Conservation (phyloP, 1,140 invertebrate genomes). For the Drosophila arizonae region DNA sequence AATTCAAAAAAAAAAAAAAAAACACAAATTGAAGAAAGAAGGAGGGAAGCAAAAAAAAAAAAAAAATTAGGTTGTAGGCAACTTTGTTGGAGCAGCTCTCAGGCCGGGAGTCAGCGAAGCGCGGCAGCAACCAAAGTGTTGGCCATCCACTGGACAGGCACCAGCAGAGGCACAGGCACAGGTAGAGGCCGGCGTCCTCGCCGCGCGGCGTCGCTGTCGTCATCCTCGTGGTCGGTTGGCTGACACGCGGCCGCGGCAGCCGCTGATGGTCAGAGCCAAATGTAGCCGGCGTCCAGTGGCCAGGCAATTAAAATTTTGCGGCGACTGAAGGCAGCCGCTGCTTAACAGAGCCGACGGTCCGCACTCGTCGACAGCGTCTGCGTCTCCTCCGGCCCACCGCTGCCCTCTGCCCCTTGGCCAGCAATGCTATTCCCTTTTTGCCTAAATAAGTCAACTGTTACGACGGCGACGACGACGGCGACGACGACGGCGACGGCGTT, state of each 20-base stretch:
- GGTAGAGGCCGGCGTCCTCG: too few relatives aligned
- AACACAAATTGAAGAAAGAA: not conserved
- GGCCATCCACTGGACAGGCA: slow-evolving; percentile 20
- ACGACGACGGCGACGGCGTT: slow-evolving; percentile 44
- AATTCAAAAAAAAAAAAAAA: slow-evolving; percentile 7
- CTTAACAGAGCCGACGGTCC: slow-evolving; percentile 26
- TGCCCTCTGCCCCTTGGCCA: not conserved
- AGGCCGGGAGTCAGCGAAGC: slow-evolving; percentile 50
- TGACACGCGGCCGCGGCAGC: slow-evolving; percentile 27
- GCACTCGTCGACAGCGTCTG: slow-evolving; percentile 2
- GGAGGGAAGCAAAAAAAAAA: slow-evolving; percentile 12
- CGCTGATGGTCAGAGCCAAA: slow-evolving; percentile 49
- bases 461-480: slow-evolving; percentile 30
- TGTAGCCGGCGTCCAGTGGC: slow-evolving; percentile 53
- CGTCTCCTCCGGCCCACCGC: not conserved
- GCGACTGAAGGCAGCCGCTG: slow-evolving; percentile 47
- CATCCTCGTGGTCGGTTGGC: slow-evolving; percentile 14
- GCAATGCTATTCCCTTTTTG: slow-evolving; percentile 23
- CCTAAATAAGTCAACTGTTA: slow-evolving; percentile 77
- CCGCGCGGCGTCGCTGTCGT: not conserved
- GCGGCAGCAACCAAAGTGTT: slow-evolving; percentile 40
- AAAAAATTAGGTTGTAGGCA: slow-evolving; percentile 47
- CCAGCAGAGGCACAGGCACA: too few relatives aligned
- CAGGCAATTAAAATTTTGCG: slow-evolving; percentile 75
- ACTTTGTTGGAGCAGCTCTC: slow-evolving; percentile 33